phyloP scores from a whole-genome alignment of 2,888 invertebrate species.

The Hydrotaea diabolus region DNA sequence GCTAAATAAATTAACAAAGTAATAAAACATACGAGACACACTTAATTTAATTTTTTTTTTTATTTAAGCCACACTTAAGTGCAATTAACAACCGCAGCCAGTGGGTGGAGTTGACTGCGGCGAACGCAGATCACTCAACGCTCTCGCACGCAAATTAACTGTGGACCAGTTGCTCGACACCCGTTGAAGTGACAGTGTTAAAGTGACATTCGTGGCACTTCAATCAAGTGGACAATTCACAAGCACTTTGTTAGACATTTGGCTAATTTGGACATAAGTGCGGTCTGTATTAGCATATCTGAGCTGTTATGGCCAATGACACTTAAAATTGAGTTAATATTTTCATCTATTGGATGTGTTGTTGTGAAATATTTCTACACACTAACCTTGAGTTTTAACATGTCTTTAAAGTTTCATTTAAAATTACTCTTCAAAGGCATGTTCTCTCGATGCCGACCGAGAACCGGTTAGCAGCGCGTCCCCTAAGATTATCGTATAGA shows the following conservation, averaged over 20 bases:
- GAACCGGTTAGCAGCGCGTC: constrained; percentile 60
- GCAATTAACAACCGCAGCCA: neutral
- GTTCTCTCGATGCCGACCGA: neutral
- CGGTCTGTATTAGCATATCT: neutral
- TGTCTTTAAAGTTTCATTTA: neutral
- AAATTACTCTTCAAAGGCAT: neutral
- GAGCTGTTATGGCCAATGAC: neutral
- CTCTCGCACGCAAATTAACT: neutral
- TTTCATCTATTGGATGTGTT: neutral
- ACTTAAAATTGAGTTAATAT: neutral
- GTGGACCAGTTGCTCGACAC: neutral
- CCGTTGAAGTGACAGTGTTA: neutral
- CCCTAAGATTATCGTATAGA: neutral
- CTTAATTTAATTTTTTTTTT: neutral
- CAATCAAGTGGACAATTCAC: too few species aligned
- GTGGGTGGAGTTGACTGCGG: constrained; percentile 53
- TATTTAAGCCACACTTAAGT: neutral
- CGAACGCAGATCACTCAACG: too few species aligned
- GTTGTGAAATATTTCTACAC: neutral
- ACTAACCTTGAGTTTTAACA: constrained; percentile 35
- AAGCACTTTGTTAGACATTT: neutral
- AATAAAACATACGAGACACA: neutral
- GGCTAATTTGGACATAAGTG: neutral
- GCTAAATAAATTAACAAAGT: constrained; percentile 43
- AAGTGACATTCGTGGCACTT: neutral